Percentiles rank a stretch among this genome's conserved stretches.
Conservation (phyloP, 1,140 invertebrate genomes). For the Battus philenor region DNA sequence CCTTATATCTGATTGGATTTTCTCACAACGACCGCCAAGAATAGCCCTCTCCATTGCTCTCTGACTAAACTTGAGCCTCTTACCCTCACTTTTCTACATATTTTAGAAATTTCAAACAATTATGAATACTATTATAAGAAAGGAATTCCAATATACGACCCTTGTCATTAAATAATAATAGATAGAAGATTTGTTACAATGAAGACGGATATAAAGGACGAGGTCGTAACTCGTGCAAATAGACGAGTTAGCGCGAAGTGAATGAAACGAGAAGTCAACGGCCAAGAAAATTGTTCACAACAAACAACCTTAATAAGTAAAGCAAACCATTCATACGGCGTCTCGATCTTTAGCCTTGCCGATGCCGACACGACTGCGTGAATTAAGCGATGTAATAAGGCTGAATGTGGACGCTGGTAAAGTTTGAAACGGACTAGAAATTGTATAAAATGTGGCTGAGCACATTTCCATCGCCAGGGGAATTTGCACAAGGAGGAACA, state of each 20-base stretch:
- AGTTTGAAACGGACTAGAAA: slow-evolving; percentile 64
- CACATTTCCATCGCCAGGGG: slow-evolving; percentile 73
- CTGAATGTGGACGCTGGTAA: slow-evolving; percentile 31
- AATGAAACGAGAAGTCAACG: slow-evolving; percentile 62
- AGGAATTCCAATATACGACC: too few relatives aligned
- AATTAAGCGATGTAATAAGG: slow-evolving; percentile 31
- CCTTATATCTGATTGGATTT: too few relatives aligned
- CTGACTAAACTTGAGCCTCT: too few relatives aligned
- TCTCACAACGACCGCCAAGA: too few relatives aligned
- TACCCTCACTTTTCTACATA: too few relatives aligned
- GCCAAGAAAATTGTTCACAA: slow-evolving; percentile 45
- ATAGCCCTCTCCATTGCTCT: too few relatives aligned
- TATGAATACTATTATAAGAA: too few relatives aligned
- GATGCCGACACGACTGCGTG: slow-evolving; percentile 16
- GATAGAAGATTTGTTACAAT: too few relatives aligned
- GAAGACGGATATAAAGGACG: too few relatives aligned
- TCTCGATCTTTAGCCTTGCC: slow-evolving; percentile 29
- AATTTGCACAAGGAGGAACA: slow-evolving; percentile 75
- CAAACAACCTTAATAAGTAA: slow-evolving; percentile 52
- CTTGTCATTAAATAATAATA: too few relatives aligned
- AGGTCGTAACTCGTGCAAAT: slow-evolving; percentile 16
- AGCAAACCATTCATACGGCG: slow-evolving; percentile 40
- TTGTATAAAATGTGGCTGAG: slow-evolving; percentile 74
- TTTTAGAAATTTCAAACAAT: too few relatives aligned
- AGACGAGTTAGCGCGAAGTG: slow-evolving; percentile 31